Evolutionary conservation across 2,888 invertebrate genomes (phyloP), one percentile per base, ranked within the genome.

Genomic region (Phortica okadai): DNA sequence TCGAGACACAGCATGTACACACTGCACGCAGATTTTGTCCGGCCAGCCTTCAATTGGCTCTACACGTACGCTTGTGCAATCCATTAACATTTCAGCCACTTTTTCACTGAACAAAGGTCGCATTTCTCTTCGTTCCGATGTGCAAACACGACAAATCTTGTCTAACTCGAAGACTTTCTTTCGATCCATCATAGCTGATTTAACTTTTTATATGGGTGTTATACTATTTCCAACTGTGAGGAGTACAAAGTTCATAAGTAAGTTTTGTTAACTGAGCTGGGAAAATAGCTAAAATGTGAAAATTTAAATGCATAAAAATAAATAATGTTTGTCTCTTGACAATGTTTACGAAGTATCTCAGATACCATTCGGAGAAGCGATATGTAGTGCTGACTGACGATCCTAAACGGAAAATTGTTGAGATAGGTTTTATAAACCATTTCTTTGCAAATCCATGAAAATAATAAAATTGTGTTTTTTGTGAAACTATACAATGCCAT

Each of bases 41-140:
- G 94, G 94, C 84, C 94, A 92, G 0, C 94, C 94, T 79, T 94
- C 94, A 6, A 93, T 93, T 7, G 93, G 92, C 42, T 93, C 92
- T 74, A 94, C 94, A 91, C 93, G 92, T 81, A 94, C 93, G 89
- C 93, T 93, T 76, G 94, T 93, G 90, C 93, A 94, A 81, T 93
- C 93, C 94, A 94, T 94, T 82, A 94, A 84, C 94, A 94, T 94
- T 81, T 94, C 93, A 21, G 94, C 93, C 62, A 94, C 93, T 80
- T 94, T 93, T 88, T 94, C 94, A 81, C 93, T 93, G 85, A 94
- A 94, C 78, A 94, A 88, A 44, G 94, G 94, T 82, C 94, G 92
- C 94, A 94, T 94, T 85, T 94, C 94, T 87, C 94, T 94, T 87
- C 94, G 94, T 83, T 93, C 92, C 82, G 93, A 93, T 85, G 94